Conservation (phyloP, 35 echinoderm and acorn worm species). For the Hemicentrotus pulcherrimus region DNA sequence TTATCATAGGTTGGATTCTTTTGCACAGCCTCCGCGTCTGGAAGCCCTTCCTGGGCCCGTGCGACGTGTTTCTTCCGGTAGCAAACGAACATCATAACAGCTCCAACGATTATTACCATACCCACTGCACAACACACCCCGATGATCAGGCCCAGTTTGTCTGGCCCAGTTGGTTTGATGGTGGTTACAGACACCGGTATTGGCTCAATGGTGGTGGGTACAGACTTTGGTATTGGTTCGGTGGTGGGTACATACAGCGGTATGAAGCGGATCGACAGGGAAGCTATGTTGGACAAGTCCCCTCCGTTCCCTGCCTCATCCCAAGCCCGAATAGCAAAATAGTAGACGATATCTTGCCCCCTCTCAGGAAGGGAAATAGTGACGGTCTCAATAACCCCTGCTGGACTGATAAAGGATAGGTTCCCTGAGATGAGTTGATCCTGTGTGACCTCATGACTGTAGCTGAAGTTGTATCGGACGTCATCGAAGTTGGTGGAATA, state of each 20-base stretch:
- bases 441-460: neutral
- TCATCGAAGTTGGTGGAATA: neutral
- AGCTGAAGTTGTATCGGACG: constrained; percentile 1
- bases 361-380: neutral
- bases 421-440: constrained; percentile 19
- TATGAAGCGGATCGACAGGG: constrained; percentile 12
- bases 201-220: neutral
- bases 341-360: constrained; percentile 12
- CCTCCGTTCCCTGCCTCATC: constrained; percentile 49
- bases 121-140: neutral
- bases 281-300: constrained; percentile 48
- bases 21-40: neutral
- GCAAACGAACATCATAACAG: neutral
- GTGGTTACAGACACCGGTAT: neutral
- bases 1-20: neutral
- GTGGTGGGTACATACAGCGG: neutral
- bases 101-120: neutral
- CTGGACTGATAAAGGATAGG: neutral
- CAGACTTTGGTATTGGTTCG: neutral
- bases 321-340: constrained; percentile 44
- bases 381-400: constrained; percentile 23
- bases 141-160: neutral
- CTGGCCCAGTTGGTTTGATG: neutral
- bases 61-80: neutral
- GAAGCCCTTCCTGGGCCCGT: neutral